phyloP scores from a whole-genome alignment of 2,797 vertebrate species.

The Salmo trutta region DNA sequence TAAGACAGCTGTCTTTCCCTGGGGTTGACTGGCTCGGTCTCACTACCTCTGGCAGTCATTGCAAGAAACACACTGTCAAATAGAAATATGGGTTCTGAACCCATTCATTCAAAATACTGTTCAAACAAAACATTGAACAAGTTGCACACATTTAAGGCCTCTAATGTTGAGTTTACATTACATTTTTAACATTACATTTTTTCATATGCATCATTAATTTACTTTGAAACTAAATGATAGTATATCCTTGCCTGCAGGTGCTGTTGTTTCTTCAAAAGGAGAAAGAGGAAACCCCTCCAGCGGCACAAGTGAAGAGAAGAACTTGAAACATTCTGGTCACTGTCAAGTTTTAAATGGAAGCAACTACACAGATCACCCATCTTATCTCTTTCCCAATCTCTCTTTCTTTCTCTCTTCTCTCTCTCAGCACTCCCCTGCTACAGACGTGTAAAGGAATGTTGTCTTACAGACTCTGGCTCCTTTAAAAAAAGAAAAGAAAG shows the following conservation, averaged over 20 bases:
- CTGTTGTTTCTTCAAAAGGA: slow-evolving; percentile 98
- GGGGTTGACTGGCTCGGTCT: neutral
- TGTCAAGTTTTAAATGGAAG: slow-evolving; percentile 81
- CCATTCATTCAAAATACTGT: neutral
- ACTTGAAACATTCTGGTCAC: slow-evolving; percentile 83
- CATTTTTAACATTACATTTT: neutral
- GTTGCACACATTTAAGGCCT: neutral
- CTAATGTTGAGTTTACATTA: neutral
- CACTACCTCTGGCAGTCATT: neutral
- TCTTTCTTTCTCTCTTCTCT: neutral
- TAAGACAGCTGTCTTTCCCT: slow-evolving; percentile 54
- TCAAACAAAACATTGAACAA: neutral
- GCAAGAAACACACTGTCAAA: neutral
- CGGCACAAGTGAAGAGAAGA: slow-evolving; percentile 88
- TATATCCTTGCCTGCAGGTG: slow-evolving; percentile 77
- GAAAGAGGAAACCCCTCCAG: slow-evolving; percentile 97
- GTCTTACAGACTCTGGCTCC: slow-evolving; percentile 69
- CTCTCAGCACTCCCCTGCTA: slow-evolving; percentile 61
- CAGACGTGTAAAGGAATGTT: slow-evolving; percentile 70
- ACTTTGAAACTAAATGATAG: neutral
- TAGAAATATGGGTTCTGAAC: neutral
- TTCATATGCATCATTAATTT: neutral
- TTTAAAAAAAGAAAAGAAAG: slow-evolving; percentile 51
- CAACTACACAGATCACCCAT: slow-evolving; percentile 64
- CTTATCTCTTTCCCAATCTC: slow-evolving; percentile 30